Base-by-base conservation (phyloP, 2,888 invertebrate genomes). In the Sesamia inferens region DNA sequence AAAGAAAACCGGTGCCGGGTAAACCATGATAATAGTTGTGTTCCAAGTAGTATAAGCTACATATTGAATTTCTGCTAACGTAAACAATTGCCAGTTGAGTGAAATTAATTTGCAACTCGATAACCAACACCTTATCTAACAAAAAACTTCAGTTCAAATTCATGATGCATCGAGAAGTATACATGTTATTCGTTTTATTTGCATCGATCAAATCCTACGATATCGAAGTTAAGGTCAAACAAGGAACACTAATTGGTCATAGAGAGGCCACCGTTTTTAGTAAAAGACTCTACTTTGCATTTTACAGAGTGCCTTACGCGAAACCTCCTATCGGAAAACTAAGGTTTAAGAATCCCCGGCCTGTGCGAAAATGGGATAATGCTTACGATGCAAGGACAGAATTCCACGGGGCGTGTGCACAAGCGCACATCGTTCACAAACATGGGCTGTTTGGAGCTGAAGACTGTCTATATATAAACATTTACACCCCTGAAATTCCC, bases 381-480 rank as follows among this genome's bases (percentile, higher is more conserved):
- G 92, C 96, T 3, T 95, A 97, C 76, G 97, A 97, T 86, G 97
- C 97, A 5, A 96, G 96, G 31, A 96, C 94, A n/a, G 92, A 91
- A 80, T 93, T 91, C 59, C 92, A 91, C 59, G 95, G 95, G 0
- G 91, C 95, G 0, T 98, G 98, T 90, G 97, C 97, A 0, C 98
- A 98, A 91, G 85, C 95, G 0, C 97, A 97, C 76, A 92, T 96
- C 14, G 91, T 93, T 31, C 94, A 95, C 71, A 94, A 92, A 85
- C 82, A 92, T 39, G 90, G 87, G 2, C 39, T 91, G 39, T 94
- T 90, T 87, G 97, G 97, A 10, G 91, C 91, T 65, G 97, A 97
- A 90, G 96, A 97, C 88, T 98, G 98, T 84, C 95, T 98, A 0
- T 97, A 97, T 85, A 86, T 98, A n/a, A 98, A 98, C 89, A 97